These are phyloP conservation scores for Diogma glabrata DNA, from an alignment of 2,888 invertebrate species.

Conservation along the genomic window DNA sequence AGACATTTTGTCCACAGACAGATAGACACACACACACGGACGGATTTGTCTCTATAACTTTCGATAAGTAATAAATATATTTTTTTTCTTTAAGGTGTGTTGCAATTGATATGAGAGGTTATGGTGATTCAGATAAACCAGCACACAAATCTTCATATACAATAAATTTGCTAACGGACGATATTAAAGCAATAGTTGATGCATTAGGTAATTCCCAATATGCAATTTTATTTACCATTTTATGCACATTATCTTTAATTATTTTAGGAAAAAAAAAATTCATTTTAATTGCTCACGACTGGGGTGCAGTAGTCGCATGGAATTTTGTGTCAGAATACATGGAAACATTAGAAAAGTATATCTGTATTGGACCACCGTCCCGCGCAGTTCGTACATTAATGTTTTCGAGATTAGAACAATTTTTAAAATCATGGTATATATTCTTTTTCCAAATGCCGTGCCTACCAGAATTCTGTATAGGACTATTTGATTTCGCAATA, in stretches of 20 bases:
- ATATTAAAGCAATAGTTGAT: slow-evolving; percentile 46
- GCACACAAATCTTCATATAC: slow-evolving; percentile 39
- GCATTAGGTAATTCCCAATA: slow-evolving; percentile 43
- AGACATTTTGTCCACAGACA: no score
- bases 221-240: no score
- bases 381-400: slow-evolving; percentile 37
- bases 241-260: no score
- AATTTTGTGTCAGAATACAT: slow-evolving; percentile 42
- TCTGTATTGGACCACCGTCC: slow-evolving; percentile 45
- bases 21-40: neutral
- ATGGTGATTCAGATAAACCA: slow-evolving; percentile 56
- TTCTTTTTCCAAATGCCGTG: slow-evolving; percentile 43
- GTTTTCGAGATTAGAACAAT: slow-evolving; percentile 34
- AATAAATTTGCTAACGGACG: slow-evolving; percentile 42
- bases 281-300: slow-evolving; percentile 52
- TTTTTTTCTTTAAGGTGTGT: slow-evolving; percentile 52
- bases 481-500: slow-evolving; percentile 34
- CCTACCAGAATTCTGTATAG: slow-evolving; percentile 43
- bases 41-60: no score
- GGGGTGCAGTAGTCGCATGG: slow-evolving; percentile 52
- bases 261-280: slow-evolving; percentile 41
- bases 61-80: no score
- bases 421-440: slow-evolving; percentile 43
- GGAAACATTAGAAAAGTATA: slow-evolving; percentile 41
- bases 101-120: slow-evolving; percentile 58